These are phyloP conservation scores for Climacteris rufus DNA, from an alignment of 2,113 vertebrate genomes.

Conservation along the genomic window DNA sequence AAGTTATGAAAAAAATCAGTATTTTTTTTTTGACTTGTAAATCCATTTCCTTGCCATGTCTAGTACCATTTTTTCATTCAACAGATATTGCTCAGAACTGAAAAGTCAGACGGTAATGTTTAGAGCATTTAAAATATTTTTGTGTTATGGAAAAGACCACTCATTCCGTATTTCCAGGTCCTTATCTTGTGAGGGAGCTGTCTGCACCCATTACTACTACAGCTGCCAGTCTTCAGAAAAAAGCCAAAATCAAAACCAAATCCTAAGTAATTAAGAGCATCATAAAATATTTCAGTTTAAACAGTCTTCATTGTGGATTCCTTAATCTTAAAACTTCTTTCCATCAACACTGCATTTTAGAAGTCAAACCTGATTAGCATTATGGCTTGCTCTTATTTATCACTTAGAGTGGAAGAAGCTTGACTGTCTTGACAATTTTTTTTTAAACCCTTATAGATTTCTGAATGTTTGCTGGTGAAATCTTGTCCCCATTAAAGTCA, in stretches of 20 bases:
- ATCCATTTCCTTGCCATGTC: not conserved
- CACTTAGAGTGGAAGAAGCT: not conserved
- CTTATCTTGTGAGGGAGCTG: not conserved
- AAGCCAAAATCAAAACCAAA: not conserved
- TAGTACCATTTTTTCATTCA: not conserved
- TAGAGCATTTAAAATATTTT: not conserved
- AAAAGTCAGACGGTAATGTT: not conserved
- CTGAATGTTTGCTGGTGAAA: not conserved
- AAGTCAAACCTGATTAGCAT: not conserved
- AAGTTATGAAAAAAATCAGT: not conserved
- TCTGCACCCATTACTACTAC: not conserved
- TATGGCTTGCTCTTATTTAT: not conserved
- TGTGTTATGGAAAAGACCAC: not conserved
- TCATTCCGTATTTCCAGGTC: not conserved
- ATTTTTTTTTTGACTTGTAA: constrained; percentile 2
- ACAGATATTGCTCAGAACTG: not conserved
- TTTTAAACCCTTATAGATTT: not conserved
- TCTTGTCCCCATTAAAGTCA: not conserved
- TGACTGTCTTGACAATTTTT: not conserved
- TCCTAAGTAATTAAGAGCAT: not conserved
- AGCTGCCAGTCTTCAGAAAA: not conserved
- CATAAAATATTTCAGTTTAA: not conserved
- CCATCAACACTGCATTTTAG: not conserved
- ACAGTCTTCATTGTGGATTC: not conserved
- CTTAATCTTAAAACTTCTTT: not conserved